Base-by-base conservation (phyloP, 92 coral and sea anemone genomes). In the Phenganax marumi region DNA sequence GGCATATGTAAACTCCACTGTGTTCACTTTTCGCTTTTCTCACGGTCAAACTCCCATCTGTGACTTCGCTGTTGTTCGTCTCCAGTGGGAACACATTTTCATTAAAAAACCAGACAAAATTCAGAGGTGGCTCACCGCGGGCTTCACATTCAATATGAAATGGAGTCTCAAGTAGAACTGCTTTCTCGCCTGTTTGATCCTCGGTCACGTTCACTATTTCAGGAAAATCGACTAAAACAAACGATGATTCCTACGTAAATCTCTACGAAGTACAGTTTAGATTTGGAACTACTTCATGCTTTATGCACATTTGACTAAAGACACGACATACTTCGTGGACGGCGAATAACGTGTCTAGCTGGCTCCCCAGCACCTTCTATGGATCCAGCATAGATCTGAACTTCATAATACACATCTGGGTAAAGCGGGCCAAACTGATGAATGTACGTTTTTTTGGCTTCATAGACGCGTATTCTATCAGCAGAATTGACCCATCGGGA, bases 41-140 rank as follows among this genome's bases (percentile, higher is more conserved):
- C 9, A 77, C 63, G 50, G 24, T 14, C 5, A 77, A 39, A 11
- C 0, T 63, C 25, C 70, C 70, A 43, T 8, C 12, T 12, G 17
- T 33, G 16, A 14, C 23, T 5, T 46, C 24, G 2, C 47, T 48
- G 66, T 43, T 60, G 0, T 4, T 18, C 2, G 10, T 19, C 17
- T 48, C 24, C 46, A 6, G 5, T 18, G 14, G 14, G 2, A 5
- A 62, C 2, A 77, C 0, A 10, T 14, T 25, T 8, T 43, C 33
- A 25, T 77, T 19, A 10, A 56, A 33, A 3, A 8, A 4, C 83
- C 83, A 78, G 0, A 46, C 16, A 1, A 61, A 0, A 1, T 2
- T 10, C 4, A 72, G 83, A n/a, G n/a, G 47, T 17, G 83, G 83
- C 5, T 43, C 13, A 78, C 83, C 83, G 7, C 53, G 83, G 17